Evolutionary conservation across 2,888 invertebrate species (phyloP).

Genomic region (Drosophila barbarae): DNA sequence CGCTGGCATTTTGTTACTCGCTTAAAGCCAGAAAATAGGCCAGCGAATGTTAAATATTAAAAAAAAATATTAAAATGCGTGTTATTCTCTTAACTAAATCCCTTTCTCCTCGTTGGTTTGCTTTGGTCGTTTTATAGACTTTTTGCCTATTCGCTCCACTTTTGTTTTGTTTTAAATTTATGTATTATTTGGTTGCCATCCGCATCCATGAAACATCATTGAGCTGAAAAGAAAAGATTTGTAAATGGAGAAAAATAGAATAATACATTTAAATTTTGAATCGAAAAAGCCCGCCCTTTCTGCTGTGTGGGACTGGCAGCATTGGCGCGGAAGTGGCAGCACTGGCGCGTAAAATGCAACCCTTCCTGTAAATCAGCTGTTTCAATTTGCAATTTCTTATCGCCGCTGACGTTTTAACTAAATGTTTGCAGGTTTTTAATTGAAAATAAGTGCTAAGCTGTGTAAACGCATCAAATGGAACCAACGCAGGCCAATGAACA

Average conservation of each 20-base stretch:
- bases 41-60: constrained; percentile 6
- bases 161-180: constrained; percentile 48
- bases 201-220: constrained; percentile 27
- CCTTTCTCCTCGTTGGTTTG: constrained; percentile 37
- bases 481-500: background rate
- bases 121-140: background rate
- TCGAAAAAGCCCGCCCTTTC: background rate
- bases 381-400: no score
- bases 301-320: no score
- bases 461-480: background rate
- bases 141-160: constrained; percentile 17
- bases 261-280: background rate
- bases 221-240: background rate
- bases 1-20: constrained; percentile 76
- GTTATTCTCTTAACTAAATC: background rate
- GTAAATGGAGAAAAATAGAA: background rate
- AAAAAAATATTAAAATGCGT: constrained; percentile 5
- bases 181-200: constrained; percentile 35
- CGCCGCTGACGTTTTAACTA: no score
- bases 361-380: no score
- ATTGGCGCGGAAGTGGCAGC: background rate
- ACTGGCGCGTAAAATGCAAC: no score
- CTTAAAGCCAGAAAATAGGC: constrained; percentile 3
- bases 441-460: background rate
- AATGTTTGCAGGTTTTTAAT: background rate